Evolutionary conservation across 2,113 vertebrate species (phyloP).

Genomic region (Pseudopodoces humilis): DNA sequence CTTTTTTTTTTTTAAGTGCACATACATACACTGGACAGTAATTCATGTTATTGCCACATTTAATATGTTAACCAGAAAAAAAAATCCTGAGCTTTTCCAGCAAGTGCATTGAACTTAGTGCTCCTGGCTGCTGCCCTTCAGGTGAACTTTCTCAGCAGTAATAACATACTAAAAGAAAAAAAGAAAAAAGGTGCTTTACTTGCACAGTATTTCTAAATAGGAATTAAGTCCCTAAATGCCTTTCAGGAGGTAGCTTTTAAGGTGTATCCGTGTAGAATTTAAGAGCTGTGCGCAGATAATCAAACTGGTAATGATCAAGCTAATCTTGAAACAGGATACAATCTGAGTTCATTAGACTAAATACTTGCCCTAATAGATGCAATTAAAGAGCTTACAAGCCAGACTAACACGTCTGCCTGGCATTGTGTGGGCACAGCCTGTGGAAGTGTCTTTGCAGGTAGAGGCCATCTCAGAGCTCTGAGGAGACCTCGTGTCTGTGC

Average conservation of each 20-base stretch:
- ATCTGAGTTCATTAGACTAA: background rate
- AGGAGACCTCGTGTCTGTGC: background rate
- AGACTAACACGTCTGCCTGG: background rate
- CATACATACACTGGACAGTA: background rate
- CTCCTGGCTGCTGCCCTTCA: background rate
- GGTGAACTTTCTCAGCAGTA: background rate
- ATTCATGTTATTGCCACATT: background rate
- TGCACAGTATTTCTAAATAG: background rate
- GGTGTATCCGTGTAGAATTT: background rate
- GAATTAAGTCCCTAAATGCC: background rate
- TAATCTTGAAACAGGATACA: constrained; percentile 16
- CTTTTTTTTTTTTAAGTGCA: background rate
- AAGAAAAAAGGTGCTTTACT: background rate
- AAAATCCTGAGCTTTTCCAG: background rate
- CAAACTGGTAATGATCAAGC: background rate
- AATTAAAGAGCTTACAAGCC: background rate
- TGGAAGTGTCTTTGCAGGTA: background rate
- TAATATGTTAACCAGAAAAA: background rate
- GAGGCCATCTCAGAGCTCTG: background rate
- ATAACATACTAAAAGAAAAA: background rate
- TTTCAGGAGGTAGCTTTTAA: background rate
- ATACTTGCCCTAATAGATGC: background rate
- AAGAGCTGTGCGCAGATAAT: background rate
- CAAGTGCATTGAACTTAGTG: background rate
- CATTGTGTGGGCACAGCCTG: background rate